A percentile compares a stretch with the other conserved stretches of the same genome.
phyloP scores from a whole-genome alignment of 35 echinoderm and acorn worm species.

The Holothuria glaberrima region DNA sequence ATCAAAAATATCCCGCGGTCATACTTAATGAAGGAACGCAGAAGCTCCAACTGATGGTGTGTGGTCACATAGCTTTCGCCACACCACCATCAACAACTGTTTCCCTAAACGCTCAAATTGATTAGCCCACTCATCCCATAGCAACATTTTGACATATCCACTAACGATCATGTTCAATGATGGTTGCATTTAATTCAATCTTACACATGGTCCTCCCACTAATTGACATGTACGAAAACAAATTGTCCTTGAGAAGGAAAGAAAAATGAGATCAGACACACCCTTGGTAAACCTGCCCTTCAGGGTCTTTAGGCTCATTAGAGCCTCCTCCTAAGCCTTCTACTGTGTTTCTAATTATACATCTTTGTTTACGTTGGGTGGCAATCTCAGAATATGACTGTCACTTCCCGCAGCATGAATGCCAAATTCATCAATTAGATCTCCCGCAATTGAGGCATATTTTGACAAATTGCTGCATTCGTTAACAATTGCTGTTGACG shows the following conservation, averaged over 20 bases:
- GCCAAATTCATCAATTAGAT: conserved; percentile 32
- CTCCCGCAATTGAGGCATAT: conserved; percentile 16
- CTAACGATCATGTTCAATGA: not conserved
- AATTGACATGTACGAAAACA: conserved; percentile 20
- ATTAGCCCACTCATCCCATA: not conserved
- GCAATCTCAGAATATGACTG: not conserved
- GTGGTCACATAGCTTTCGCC: conserved; percentile 19
- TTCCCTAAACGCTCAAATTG: conserved; percentile 30
- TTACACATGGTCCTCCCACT: not conserved
- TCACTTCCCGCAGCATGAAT: conserved; percentile 7
- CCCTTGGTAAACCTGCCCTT: conserved; percentile 22
- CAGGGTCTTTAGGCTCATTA: conserved; percentile 46
- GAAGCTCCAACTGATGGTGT: not conserved
- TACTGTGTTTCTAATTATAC: conserved; percentile 45
- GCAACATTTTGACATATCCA: not conserved
- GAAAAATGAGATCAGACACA: not conserved
- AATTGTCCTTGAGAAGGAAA: conserved; percentile 33
- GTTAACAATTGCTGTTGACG: conserved; percentile 51
- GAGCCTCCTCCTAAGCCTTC: conserved; percentile 6
- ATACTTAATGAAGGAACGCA: no score
- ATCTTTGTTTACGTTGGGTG: conserved; percentile 44
- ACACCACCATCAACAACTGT: conserved; percentile 30
- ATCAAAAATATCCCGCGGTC: no score
- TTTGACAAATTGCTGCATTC: conserved; percentile 57
- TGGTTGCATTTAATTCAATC: not conserved